phyloP scores from a whole-genome alignment of 2,113 vertebrate species.

The Ameiurus melas region DNA sequence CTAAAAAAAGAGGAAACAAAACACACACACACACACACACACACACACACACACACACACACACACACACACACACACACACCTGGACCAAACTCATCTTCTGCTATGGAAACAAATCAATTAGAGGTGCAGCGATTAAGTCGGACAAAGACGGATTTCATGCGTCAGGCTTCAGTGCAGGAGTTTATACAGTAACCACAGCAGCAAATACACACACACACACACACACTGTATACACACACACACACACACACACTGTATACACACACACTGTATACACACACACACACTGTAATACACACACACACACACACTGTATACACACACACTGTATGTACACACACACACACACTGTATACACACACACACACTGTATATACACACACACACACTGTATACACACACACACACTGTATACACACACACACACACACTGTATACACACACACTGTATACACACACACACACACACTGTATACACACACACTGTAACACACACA shows the following conservation, averaged over 20 bases:
- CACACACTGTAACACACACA: neutral
- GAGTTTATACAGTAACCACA: slow-evolving; percentile 22
- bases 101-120: slow-evolving; percentile 53
- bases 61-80: slow-evolving; percentile 29
- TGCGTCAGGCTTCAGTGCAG: slow-evolving; percentile 19
- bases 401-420: neutral
- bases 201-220: slow-evolving; percentile 1
- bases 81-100: slow-evolving; percentile 47
- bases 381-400: slow-evolving; percentile 5
- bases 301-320: slow-evolving; percentile 6
- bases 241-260: neutral
- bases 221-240: neutral
- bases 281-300: slow-evolving; percentile 12
- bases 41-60: slow-evolving; percentile 13
- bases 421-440: neutral
- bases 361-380: neutral
- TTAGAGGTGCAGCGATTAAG: slow-evolving; percentile 44
- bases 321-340: neutral
- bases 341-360: neutral
- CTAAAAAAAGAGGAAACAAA: slow-evolving; percentile 45
- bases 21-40: slow-evolving; percentile 29
- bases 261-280: neutral
- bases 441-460: slow-evolving; percentile 14
- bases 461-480: slow-evolving; percentile 3
- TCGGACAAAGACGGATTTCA: slow-evolving; percentile 31